Base-by-base conservation (phyloP, 2,888 invertebrate genomes). In the Machimus rusticus region DNA sequence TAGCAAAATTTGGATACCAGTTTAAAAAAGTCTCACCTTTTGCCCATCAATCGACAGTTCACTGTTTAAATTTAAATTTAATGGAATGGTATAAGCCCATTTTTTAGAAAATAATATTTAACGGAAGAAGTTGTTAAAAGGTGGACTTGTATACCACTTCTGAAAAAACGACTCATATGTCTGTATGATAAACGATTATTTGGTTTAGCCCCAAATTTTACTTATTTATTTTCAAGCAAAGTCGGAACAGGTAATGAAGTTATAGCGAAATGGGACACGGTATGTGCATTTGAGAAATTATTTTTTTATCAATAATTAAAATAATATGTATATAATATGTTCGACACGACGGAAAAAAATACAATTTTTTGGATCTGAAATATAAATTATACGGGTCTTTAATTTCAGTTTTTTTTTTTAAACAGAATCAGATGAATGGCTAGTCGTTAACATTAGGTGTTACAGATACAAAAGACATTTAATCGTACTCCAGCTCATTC, bases 331-430 rank as follows among this genome's bases (percentile, higher is more conserved):
- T 19, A 76, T n/a, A 34, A 16, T n/a, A 76, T n/a, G 76, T 37
- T 34, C 39, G n/a, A 37, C 34, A 76, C 37, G 39, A 37, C 76
- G 39, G 16, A 5, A 57, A 55, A 23, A 66, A 66, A 66, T 66
- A 66, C 66, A 66, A 12, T 66, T 12, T 19, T 66, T 66, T 66
- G 66, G 57, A 28, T 66, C 66, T 66, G 66, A 79, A 79, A 31
- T 79, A 79, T 79, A 79, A 79, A 79, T 79, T 79, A 79, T 51
- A 79, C 31, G 19, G 19, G 79, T 23, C 31, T 79, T 79, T 51
- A 79, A 51, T 79, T 79, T 79, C 66, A 66, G 28, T 19, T 66
- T 51, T 51, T 19, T 9, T 66, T 16, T 39, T 39, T 39, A 39
- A 79, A 46, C 46, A 79, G 51, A 51, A 55, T 79, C 79, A 79